Conservation (phyloP, 1,140 invertebrate genomes). For the Drosophila guanche region DNA sequence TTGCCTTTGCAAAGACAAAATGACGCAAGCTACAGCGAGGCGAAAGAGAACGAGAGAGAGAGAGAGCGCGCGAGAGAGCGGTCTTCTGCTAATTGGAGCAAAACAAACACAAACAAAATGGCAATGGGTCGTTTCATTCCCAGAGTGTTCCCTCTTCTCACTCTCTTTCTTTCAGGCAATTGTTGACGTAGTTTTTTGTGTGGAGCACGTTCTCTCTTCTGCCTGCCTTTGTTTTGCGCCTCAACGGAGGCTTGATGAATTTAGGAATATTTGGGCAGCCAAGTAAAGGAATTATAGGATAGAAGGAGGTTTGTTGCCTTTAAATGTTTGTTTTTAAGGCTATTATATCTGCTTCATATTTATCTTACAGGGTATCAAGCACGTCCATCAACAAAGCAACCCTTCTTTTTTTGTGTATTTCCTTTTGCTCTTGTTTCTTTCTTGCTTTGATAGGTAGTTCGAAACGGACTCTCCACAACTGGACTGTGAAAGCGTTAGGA, state of each 20-base stretch:
- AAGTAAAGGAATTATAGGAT: too few species aligned
- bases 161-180: neutral
- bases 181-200: constrained; percentile 60
- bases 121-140: constrained; percentile 71
- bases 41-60: constrained; percentile 21
- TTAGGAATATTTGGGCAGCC: too few species aligned
- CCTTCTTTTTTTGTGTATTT: neutral
- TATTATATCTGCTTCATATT: too few species aligned
- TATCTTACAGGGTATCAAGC: too few species aligned
- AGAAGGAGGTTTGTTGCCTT: too few species aligned
- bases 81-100: constrained; percentile 68
- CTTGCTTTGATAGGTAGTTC: constrained; percentile 55
- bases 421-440: constrained; percentile 22
- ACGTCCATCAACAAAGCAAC: neutral
- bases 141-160: constrained; percentile 43
- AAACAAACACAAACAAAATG: constrained; percentile 81
- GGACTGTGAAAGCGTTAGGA: neutral
- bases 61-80: constrained; percentile 20
- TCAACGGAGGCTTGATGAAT: too few species aligned
- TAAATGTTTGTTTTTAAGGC: too few species aligned
- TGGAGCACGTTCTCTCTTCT: constrained; percentile 11
- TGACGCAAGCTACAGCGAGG: constrained; percentile 65
- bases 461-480: neutral
- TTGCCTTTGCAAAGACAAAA: constrained; percentile 64
- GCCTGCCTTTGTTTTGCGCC: neutral